Conservation (phyloP, 1,140 invertebrate genomes). For the Halictus rubicundus region DNA sequence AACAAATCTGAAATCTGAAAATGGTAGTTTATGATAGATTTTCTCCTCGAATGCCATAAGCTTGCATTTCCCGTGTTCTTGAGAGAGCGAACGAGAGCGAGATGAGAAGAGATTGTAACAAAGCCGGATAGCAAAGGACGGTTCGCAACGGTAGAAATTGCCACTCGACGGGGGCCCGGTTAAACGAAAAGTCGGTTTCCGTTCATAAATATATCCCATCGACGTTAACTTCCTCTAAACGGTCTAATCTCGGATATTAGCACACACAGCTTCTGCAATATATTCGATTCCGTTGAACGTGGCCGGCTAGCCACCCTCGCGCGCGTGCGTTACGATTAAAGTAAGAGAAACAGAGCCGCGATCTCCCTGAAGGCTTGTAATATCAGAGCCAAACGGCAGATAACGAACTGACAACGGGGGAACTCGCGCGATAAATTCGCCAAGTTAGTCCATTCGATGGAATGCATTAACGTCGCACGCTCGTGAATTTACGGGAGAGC, state of each 20-base stretch:
- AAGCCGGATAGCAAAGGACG: neutral
- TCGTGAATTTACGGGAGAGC: neutral
- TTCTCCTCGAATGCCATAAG: too few relatives aligned
- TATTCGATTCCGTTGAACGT: neutral
- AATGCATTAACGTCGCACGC: neutral
- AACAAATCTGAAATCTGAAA: too few relatives aligned
- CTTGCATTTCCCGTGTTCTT: too few relatives aligned
- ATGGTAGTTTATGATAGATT: too few relatives aligned
- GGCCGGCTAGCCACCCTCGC: neutral
- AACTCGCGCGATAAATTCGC: neutral
- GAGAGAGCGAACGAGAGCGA: too few relatives aligned
- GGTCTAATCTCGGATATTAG: constrained; percentile 1
- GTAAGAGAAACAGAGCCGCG: neutral
- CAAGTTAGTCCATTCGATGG: neutral
- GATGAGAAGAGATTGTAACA: neutral
- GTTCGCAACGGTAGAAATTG: neutral
- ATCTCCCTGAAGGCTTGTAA: constrained; percentile 3
- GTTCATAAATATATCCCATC: constrained; percentile 1
- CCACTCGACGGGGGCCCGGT: neutral
- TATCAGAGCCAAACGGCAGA: neutral
- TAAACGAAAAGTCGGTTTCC: neutral
- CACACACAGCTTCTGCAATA: neutral
- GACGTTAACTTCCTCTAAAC: neutral
- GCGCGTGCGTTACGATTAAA: neutral
- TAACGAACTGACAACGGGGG: neutral